Conservation (phyloP, 1,140 invertebrate genomes). For the Dendrolimus kikuchii region DNA sequence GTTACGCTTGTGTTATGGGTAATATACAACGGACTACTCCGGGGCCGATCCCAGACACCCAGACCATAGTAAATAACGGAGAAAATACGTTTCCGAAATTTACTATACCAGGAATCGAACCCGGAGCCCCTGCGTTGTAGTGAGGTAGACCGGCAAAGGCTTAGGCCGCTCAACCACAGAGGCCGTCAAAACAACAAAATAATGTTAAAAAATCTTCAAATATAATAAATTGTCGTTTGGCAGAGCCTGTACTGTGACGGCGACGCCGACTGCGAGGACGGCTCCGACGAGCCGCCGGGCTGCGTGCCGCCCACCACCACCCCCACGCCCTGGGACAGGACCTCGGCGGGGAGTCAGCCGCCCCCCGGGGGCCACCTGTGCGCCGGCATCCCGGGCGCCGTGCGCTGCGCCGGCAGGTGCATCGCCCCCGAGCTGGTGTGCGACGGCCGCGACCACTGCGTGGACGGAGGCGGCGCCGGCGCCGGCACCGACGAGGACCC, state of each 20-base stretch:
- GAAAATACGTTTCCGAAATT: too few species aligned
- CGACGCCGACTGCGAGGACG: slow-evolving; percentile 85
- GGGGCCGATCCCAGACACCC: too few species aligned
- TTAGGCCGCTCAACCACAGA: too few species aligned
- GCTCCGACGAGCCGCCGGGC: slow-evolving; percentile 84
- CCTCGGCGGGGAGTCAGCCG: slow-evolving; percentile 15
- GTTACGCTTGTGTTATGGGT: too few species aligned
- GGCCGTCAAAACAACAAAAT: too few species aligned
- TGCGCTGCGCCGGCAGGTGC: slow-evolving; percentile 74
- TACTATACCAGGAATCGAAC: too few species aligned
- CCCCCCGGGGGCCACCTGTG: slow-evolving; percentile 21
- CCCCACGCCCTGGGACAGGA: not conserved
- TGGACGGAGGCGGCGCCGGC: slow-evolving; percentile 11
- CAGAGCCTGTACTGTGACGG: slow-evolving; percentile 88
- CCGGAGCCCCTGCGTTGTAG: too few species aligned
- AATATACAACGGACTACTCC: too few species aligned
- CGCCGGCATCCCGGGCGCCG: slow-evolving; percentile 34
- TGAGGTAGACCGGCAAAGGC: too few species aligned
- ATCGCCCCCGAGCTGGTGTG: slow-evolving; percentile 79
- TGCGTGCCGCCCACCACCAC: slow-evolving; percentile 61
- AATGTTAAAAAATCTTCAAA: too few species aligned
- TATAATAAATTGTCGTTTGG: too few species aligned
- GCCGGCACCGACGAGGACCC: slow-evolving; percentile 17
- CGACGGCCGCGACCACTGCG: slow-evolving; percentile 60
- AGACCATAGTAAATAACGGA: too few species aligned